Evolutionary conservation across 2,888 invertebrate species (phyloP), one percentile per base, ranked within the genome.

Genomic region (Tineola bisselliella): DNA sequence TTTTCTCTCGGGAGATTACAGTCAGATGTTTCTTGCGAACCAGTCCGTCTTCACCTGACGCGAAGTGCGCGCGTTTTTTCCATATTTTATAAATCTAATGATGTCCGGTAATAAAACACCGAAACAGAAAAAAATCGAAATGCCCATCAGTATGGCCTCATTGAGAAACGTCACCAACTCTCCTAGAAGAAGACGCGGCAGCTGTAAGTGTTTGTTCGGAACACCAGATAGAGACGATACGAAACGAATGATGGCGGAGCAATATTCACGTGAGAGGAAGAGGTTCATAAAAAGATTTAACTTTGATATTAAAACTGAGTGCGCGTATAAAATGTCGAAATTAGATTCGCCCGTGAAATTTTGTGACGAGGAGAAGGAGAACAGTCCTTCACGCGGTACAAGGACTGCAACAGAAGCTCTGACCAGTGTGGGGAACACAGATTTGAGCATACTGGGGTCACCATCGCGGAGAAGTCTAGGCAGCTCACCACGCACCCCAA

Each of bases 191-290:
- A 74, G 84, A 38, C 77, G 87, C 3, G 82, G 84, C 59, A 82
- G 84, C 68, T 88, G 88, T 75, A 88, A 87, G 70, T 91, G 91
- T 68, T 73, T 91, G 2, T 91, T 91, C 67, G 91, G 91, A 8
- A 83, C 84, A 1, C 88, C 91, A 11, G 89, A 89, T 67, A 74
- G 89, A 4, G 87, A 88, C 25, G 90, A 90, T 61, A 90, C 90
- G 4, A 84, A 79, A 60, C 82, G 88, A 43, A 72, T 91, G 66
- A 80, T 91, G 65, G 87, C 89, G 38, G 90, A 91, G 62, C 89
- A 90, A 64, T 84, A 90, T 62, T 81, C 87, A 44, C 76, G 84
- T 62, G 90, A 91, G 64, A 79, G 89, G 67, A 86, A 88, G 66
- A 82, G 89, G 61, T 90, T 91, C 68, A 86, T 88, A 61, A 82